Percentiles rank a stretch among this genome's conserved stretches.
phyloP scores from a whole-genome alignment of 2,113 vertebrate species.

The Leptosomus discolor region DNA sequence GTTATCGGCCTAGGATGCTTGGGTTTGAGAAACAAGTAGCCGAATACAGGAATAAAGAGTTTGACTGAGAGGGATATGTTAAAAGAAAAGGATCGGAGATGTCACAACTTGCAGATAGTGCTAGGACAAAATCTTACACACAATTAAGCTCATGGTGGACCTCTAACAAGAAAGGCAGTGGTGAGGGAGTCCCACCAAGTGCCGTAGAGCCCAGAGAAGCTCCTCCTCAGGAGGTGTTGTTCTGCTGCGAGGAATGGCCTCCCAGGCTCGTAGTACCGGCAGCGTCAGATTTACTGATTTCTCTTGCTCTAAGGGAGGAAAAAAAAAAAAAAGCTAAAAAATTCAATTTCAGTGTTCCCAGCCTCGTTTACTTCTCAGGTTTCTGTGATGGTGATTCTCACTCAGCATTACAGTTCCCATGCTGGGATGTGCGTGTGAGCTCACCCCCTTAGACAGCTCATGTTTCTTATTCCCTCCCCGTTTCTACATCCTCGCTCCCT shows the following conservation, averaged over 20 bases:
- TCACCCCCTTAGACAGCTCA: fast-evolving
- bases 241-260: neutral
- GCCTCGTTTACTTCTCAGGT: fast-evolving
- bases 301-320: neutral
- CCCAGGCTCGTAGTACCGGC: neutral
- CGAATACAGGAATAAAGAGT: neutral
- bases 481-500: neutral
- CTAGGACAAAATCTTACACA: neutral
- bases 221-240: neutral
- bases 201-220: neutral
- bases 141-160: neutral
- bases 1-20: neutral
- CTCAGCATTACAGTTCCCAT: fast-evolving
- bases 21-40: neutral
- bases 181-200: neutral
- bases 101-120: neutral
- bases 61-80: neutral
- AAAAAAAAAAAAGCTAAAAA: neutral
- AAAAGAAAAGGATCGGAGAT: neutral
- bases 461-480: fast-evolving
- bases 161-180: neutral
- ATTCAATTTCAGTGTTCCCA: neutral
- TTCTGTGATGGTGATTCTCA: neutral
- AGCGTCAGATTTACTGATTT: neutral
- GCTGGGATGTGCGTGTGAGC: neutral